A percentile compares a stretch with the other conserved stretches of the same genome.
Evolutionary conservation across 1,140 invertebrate genomes (phyloP).

Genomic region (Scaptomyza pallida): DNA sequence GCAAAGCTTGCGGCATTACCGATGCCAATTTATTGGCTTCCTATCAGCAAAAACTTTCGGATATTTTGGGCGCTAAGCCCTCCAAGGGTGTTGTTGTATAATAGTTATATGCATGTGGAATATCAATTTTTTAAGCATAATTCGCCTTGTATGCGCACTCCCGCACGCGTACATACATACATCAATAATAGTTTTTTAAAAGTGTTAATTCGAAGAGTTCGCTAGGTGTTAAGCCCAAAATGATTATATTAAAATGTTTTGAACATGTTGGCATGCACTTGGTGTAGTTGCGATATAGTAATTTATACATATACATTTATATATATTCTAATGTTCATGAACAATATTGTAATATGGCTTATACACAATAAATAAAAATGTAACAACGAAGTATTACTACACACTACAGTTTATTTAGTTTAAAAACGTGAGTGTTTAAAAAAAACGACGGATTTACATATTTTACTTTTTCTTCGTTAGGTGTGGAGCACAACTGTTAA

Average conservation of each 20-base stretch:
- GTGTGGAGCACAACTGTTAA: conserved; percentile 23
- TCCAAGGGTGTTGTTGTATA: conserved; percentile 79
- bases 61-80: conserved; percentile 85
- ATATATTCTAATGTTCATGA: conserved; percentile 67
- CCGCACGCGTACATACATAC: conserved; percentile 6
- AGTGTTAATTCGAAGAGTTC: conserved; percentile 58
- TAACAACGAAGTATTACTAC: conserved; percentile 49
- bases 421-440: background rate
- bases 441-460: background rate
- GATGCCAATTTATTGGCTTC: conserved; percentile 84
- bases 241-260: conserved; percentile 60
- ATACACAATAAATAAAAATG: conserved; percentile 66
- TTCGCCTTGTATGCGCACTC: conserved; percentile 30
- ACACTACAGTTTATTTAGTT: background rate
- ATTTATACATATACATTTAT: conserved; percentile 47
- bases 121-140: conserved; percentile 39
- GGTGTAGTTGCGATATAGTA: conserved; percentile 57
- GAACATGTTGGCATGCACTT: conserved; percentile 66
- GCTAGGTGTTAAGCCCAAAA: conserved; percentile 56
- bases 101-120: conserved; percentile 27
- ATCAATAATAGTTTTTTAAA: conserved; percentile 46
- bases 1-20: conserved; percentile 84
- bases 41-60: conserved; percentile 85
- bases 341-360: conserved; percentile 64
- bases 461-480: background rate